Base-by-base conservation (phyloP, 1,140 invertebrate species). In the Heterodera schachtii region DNA sequence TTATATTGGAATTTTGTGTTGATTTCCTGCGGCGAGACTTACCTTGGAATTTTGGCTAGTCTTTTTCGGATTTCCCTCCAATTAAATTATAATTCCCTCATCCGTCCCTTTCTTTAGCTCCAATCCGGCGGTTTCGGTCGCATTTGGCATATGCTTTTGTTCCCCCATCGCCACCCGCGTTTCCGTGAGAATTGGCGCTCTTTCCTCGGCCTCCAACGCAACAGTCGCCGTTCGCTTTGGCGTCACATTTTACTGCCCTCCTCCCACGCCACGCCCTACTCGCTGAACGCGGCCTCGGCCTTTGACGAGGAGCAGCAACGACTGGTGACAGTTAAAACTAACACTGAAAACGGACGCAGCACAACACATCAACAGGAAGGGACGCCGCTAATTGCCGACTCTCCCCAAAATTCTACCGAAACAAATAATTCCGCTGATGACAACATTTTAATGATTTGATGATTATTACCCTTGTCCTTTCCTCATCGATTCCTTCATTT, bases 1-100 rank as follows among this genome's bases (percentile, higher is more conserved):
- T 85, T 84, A 31, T 84, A 73, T 41, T 85, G 84, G 84, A 85
- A 85, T 78, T 79, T 85, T 49, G 84, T 83, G n/a, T 64, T 85
- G 21, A 87, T 85, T 19, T 87, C 86, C 31, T 43, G 76, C 46
- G 84, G 86, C 44, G 46, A 80, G 66, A 85, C 84, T 31, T 85
- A 85, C 49, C 44, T 85, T 21, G 84, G 81, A 11, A 60, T 85
- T 81, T 66, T 85, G 77, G 84, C 87, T 19, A 71, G 85, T 73
- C 52, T 76, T 21, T n/a, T 21, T 41, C 44, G 6, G 6, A 8
- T 52, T 80, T 80, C 11, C 3, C 8, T 66, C 6, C 71, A 2
- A 52, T 69, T 75, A 43, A 19, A 47, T 73, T 19, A 73, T 31
- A 67, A 21, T 9, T 60, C n/a, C n/a, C 16, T 16, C 3, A 21